Evolutionary conservation across 2,888 invertebrate species (phyloP).

Genomic region (Drosophila neonasuta): DNA sequence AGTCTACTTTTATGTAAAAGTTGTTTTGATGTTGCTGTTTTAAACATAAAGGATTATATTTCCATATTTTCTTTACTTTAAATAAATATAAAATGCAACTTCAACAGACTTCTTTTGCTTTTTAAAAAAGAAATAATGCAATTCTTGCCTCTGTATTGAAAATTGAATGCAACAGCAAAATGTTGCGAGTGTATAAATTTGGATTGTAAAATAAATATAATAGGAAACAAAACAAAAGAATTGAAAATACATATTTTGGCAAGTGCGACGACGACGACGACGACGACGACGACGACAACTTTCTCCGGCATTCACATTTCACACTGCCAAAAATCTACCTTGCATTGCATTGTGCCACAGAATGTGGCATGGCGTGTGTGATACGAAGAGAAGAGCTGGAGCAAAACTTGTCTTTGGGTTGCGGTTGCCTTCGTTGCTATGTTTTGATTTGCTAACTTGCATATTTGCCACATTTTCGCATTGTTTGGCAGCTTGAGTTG

Average conservation of each 20-base stretch:
- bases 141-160: not conserved
- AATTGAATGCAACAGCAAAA: not conserved
- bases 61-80: not conserved
- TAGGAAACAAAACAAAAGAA: not conserved
- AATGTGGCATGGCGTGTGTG: not conserved
- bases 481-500: conserved; percentile 43
- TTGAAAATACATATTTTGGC: conserved; percentile 4
- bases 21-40: too few species aligned
- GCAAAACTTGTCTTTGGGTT: conserved; percentile 15
- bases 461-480: conserved; percentile 60
- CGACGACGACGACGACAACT: conserved; percentile 1
- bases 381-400: conserved; percentile 21
- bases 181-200: not conserved
- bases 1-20: too few species aligned
- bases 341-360: not conserved
- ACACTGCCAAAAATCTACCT: not conserved
- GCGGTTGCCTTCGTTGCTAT: conserved; percentile 36
- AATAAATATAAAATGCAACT: not conserved
- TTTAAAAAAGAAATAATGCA: not conserved
- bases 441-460: conserved; percentile 58
- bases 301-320: not conserved
- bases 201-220: conserved; percentile 7
- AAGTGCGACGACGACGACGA: not conserved
- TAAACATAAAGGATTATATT: too few species aligned
- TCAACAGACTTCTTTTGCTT: not conserved